phyloP scores from a whole-genome alignment of 1,140 invertebrate genomes.

The Sinonovacula constricta region DNA sequence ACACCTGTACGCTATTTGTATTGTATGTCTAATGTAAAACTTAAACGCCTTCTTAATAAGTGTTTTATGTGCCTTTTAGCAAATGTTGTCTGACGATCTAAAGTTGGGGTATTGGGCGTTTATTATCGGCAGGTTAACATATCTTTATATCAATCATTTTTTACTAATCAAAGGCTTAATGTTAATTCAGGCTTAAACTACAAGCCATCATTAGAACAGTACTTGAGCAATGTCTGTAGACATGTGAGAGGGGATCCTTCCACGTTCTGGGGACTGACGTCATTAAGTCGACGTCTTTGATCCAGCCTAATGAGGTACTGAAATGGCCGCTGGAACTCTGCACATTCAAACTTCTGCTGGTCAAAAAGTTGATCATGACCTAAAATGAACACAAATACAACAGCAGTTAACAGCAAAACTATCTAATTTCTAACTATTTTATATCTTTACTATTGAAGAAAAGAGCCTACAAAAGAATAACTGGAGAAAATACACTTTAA shows the following conservation, averaged over 20 bases:
- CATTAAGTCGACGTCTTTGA: neutral
- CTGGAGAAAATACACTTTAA: conserved; percentile 5
- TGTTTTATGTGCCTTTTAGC: neutral
- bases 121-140: neutral
- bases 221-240: conserved; percentile 25
- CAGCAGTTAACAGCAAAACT: neutral
- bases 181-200: no score
- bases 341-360: conserved; percentile 63
- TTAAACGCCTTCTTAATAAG: neutral
- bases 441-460: neutral
- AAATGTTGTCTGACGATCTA: no score
- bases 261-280: neutral
- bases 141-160: neutral
- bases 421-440: neutral
- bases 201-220: no score
- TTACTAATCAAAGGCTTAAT: neutral
- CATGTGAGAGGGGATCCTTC: neutral
- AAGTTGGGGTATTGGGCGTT: neutral
- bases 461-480: conserved; percentile 1
- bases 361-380: conserved; percentile 69
- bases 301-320: conserved; percentile 63
- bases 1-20: no score
- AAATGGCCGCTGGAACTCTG: conserved; percentile 68
- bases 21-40: no score
- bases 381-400: neutral